These are phyloP conservation scores for Marmota flaviventris DNA, from an alignment of 2,113 vertebrate species.

Conservation along the genomic window DNA sequence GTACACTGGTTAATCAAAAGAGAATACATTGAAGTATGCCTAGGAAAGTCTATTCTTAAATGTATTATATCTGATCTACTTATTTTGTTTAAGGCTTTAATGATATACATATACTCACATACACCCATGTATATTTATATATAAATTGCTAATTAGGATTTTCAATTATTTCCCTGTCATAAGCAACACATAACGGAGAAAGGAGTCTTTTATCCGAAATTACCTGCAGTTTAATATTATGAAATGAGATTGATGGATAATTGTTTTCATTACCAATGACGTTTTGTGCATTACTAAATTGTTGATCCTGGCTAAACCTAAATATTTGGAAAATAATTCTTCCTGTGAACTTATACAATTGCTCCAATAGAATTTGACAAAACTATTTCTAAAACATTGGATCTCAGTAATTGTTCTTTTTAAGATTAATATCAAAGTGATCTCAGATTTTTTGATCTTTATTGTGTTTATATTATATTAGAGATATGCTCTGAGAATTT, in stretches of 20 bases:
- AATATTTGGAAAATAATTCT: constrained; percentile 3
- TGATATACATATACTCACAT: neutral
- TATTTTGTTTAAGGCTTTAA: constrained; percentile 9
- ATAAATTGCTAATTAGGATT: neutral
- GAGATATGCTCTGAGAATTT: neutral
- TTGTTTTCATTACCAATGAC: neutral
- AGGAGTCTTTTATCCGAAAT: neutral
- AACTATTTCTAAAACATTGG: constrained; percentile 20
- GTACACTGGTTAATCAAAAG: neutral
- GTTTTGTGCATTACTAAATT: neutral
- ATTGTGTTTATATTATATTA: neutral
- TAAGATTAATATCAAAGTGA: neutral
- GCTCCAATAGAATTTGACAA: neutral
- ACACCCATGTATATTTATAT: neutral
- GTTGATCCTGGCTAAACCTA: neutral
- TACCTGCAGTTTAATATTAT: neutral
- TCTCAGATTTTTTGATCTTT: neutral
- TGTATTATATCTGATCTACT: neutral
- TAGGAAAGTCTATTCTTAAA: neutral
- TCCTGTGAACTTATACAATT: neutral
- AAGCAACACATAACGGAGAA: neutral
- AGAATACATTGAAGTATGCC: neutral
- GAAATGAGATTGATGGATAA: neutral
- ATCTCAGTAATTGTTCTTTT: neutral
- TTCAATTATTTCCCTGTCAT: neutral